phyloP scores from a whole-genome alignment of 1,140 invertebrate genomes.

The Orchesella cincta region DNA sequence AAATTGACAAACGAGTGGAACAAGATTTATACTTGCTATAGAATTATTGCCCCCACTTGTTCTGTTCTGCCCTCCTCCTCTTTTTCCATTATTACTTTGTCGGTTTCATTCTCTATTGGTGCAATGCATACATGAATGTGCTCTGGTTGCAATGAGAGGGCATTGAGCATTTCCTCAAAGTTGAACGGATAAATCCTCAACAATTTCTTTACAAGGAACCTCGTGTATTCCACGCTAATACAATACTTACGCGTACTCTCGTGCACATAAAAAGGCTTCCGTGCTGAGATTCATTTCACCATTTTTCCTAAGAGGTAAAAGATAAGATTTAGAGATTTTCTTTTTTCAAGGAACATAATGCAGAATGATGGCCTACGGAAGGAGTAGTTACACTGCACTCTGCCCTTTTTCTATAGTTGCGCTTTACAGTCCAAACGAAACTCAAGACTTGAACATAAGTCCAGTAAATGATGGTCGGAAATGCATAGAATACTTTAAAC shows the following conservation, averaged over 20 bases:
- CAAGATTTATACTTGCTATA: constrained; percentile 25
- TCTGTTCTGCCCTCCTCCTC: neutral
- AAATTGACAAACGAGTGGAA: constrained; percentile 27
- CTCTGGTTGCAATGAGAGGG: too few relatives aligned
- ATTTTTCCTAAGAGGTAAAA: constrained; percentile 24
- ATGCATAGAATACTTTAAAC: too few relatives aligned
- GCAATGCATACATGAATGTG: constrained; percentile 12
- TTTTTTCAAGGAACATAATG: neutral
- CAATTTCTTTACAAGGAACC: neutral
- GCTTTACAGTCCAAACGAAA: too few relatives aligned
- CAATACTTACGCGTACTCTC: neutral
- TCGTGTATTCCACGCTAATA: too few relatives aligned
- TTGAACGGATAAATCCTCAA: constrained; percentile 7
- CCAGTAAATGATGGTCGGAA: too few relatives aligned
- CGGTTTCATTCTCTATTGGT: neutral
- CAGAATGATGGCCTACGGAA: neutral
- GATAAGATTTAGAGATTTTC: constrained; percentile 23
- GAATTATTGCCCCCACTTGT: constrained; percentile 19
- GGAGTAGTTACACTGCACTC: neutral
- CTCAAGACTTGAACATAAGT: too few relatives aligned
- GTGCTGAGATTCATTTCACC: constrained; percentile 21
- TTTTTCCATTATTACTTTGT: constrained; percentile 22
- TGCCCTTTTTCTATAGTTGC: neutral
- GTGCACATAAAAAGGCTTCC: constrained; percentile 17
- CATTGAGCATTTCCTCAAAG: neutral